Base-by-base conservation (phyloP, 2,888 invertebrate species). In the Cistogaster globosa region DNA sequence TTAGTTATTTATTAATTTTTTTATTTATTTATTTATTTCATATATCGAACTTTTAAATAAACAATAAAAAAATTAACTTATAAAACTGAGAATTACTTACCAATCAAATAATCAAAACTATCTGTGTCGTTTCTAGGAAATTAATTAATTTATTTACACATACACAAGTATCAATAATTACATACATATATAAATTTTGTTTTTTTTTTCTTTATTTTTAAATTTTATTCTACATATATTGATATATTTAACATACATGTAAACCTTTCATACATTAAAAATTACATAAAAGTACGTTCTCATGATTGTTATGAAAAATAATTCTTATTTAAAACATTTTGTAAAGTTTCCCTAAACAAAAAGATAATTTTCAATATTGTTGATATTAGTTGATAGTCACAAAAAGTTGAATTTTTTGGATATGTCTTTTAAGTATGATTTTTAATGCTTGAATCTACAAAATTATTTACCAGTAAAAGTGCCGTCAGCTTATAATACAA, bases 81-180 rank as follows among this genome's bases (percentile, higher is more conserved):
- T 32, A 32, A 32, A 32, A 7, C 32, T 32, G 6, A 32, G 5
- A 32, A 32, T 8, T 32, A 32, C 32, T 32, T 32, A 32, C 32
- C 6, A 32, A 32, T 32, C 6, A 5, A 32, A 5, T 5, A 32
- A 32, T 32, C 32, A 32, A 32, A 5, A 32, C 32, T 8, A 32
- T 7, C 32, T 32, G 4, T 0, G 6, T 5, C 8, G 6, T 32
- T 32, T 80, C 62, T 84, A 76, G 45, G 60, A 84, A 84, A 84
- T 67, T 80, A 84, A 55, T 67, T 67, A 20, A 32, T 76, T 80
- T 72, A 84, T 84, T 76, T 67, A 5, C 48, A 71, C 65, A 84
- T 72, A 62, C 16, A 80, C 69, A 68, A 18, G 7, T 69, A 45
- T 26, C 26, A 2, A 26, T 69, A 58, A 42, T 67, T 57, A 53